Evolutionary conservation across 2,888 invertebrate species (phyloP).

Genomic region (Odiellus spinosus): DNA sequence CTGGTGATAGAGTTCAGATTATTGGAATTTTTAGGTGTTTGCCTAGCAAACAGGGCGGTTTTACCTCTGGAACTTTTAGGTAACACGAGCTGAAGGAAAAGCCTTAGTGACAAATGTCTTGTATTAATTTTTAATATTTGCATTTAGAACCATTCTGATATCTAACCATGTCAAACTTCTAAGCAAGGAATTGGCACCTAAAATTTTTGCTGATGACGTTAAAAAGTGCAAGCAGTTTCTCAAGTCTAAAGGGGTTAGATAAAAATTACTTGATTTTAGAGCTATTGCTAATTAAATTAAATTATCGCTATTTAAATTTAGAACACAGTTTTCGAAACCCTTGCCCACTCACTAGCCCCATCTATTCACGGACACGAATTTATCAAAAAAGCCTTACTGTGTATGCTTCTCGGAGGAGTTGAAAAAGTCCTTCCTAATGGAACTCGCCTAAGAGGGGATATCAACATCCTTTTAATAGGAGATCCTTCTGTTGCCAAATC

Average conservation of each 20-base stretch:
- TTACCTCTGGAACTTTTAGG: slow-evolving; percentile 68
- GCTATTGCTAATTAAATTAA: too few species aligned
- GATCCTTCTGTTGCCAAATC: slow-evolving; percentile 99
- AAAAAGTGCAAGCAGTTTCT: slow-evolving; percentile 65
- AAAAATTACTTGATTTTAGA: background rate
- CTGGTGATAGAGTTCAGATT: slow-evolving; percentile 91
- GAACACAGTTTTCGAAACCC: slow-evolving; percentile 64
- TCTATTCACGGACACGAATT: slow-evolving; percentile 95
- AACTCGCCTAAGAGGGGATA: slow-evolving; percentile 72
- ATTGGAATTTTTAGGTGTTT: slow-evolving; percentile 88
- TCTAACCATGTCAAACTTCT: slow-evolving; percentile 81
- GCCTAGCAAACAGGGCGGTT: slow-evolving; percentile 81
- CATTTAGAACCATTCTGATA: slow-evolving; percentile 67
- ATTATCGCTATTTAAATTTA: slow-evolving; percentile 19
- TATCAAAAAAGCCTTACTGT: slow-evolving; percentile 89
- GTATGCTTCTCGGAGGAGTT: slow-evolving; percentile 80
- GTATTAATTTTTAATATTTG: slow-evolving; percentile 12
- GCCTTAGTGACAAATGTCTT: too few species aligned
- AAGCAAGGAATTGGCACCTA: slow-evolving; percentile 62
- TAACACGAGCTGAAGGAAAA: slow-evolving; percentile 17
- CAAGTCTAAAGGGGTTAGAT: slow-evolving; percentile 28
- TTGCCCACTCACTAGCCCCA: slow-evolving; percentile 85
- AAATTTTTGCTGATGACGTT: slow-evolving; percentile 70
- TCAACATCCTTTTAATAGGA: slow-evolving; percentile 85
- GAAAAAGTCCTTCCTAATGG: slow-evolving; percentile 87